Conservation (phyloP, 1,140 invertebrate genomes). For the Temnothorax longispinosus region DNA sequence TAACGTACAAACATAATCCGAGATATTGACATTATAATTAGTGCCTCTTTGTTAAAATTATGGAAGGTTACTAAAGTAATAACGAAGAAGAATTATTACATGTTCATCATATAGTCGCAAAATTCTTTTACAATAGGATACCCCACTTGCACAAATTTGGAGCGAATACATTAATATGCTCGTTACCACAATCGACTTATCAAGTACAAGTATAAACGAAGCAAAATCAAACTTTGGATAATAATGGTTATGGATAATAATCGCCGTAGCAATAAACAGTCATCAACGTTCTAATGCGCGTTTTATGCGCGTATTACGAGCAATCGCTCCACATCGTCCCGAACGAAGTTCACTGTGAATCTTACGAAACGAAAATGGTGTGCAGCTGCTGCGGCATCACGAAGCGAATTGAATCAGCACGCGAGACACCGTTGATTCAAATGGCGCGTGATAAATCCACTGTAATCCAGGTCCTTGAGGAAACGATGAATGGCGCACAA, state of each 20-base stretch:
- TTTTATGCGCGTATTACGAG: conserved; percentile 31
- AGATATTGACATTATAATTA: conserved; percentile 44
- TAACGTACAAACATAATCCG: conserved; percentile 36
- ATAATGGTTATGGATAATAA: conserved; percentile 59
- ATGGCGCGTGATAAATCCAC: conserved; percentile 27
- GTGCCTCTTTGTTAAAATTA: conserved; percentile 50
- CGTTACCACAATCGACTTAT: conserved; percentile 50
- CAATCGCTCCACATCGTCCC: conserved; percentile 22
- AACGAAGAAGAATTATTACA: conserved; percentile 26
- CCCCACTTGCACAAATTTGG: conserved; percentile 21
- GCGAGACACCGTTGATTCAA: conserved; percentile 11
- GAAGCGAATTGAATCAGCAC: background rate
- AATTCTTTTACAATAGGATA: conserved; percentile 9
- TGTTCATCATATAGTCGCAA: conserved; percentile 35
- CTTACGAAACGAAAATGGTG: conserved; percentile 37
- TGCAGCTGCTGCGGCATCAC: background rate
- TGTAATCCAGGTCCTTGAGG: conserved; percentile 12
- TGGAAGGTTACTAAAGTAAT: conserved; percentile 42
- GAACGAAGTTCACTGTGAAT: conserved; percentile 40
- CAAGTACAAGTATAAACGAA: conserved; percentile 63
- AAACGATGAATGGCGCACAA: conserved; percentile 47
- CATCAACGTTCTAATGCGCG: conserved; percentile 35
- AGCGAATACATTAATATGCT: conserved; percentile 21
- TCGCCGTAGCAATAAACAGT: conserved; percentile 18
- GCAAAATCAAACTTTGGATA: conserved; percentile 73